Percentiles rank a stretch among this genome's conserved stretches.
phyloP scores from a whole-genome alignment of 2,888 invertebrate species.

The Lepidochitona cinerea region DNA sequence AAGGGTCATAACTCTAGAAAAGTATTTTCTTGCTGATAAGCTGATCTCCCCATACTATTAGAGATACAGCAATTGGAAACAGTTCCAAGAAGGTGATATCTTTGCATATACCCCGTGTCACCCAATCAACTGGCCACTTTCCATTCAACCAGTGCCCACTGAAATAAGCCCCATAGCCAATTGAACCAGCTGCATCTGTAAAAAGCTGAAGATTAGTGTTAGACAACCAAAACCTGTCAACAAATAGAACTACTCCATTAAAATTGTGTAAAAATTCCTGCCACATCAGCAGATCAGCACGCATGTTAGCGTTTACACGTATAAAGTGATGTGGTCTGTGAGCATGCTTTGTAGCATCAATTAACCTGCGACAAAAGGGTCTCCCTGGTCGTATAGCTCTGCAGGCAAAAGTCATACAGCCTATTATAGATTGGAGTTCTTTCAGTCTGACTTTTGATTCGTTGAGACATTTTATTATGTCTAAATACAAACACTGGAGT shows the following conservation, averaged over 20 bases:
- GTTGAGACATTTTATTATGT: no score
- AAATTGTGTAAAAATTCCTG: conserved; percentile 10
- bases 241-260: conserved; percentile 23
- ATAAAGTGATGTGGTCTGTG: conserved; percentile 12
- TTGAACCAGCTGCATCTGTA: conserved; percentile 3
- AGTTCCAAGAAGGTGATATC: conserved; percentile 11
- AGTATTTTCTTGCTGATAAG: background rate
- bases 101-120: background rate
- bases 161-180: conserved; percentile 8
- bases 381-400: conserved; percentile 21
- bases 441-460: no score
- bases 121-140: no score
- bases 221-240: conserved; percentile 12
- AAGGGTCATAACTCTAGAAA: background rate
- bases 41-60: background rate
- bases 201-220: conserved; percentile 1
- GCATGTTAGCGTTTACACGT: no score
- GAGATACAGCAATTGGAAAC: background rate
- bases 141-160: no score
- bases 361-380: conserved; percentile 20
- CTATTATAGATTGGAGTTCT: no score
- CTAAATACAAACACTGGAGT: no score
- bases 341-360: conserved; percentile 11
- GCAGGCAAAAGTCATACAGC: no score
- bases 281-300: conserved; percentile 19